A percentile compares a stretch with the other conserved stretches of the same genome.
Conservation (phyloP, 2,888 invertebrate genomes). For the Sminthurides aquaticus region DNA sequence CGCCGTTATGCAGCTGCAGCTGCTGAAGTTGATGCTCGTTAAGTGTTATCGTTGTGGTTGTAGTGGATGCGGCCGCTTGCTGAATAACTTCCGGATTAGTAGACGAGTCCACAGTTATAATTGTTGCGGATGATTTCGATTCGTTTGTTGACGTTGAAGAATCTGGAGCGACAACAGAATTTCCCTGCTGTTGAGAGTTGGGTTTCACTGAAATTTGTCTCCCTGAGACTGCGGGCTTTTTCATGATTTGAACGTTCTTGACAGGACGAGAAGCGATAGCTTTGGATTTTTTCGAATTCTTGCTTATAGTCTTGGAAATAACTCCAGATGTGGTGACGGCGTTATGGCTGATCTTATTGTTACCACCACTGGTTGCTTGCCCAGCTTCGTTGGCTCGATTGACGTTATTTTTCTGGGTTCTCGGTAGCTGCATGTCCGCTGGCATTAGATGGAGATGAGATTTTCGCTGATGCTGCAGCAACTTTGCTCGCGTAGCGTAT, state of each 20-base stretch:
- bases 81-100: neutral
- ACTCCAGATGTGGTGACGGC: neutral
- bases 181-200: neutral
- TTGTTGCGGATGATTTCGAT: neutral
- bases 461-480: slow-evolving; percentile 52
- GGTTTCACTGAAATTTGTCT: neutral
- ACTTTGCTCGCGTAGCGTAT: slow-evolving; percentile 62
- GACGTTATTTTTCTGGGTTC: slow-evolving; percentile 43
- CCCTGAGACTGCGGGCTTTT: neutral
- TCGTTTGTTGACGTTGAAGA: neutral
- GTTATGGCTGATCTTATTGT: no score
- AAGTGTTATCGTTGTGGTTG: slow-evolving; percentile 2
- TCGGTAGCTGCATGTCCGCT: slow-evolving; percentile 41
- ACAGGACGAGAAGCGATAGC: no score
- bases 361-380: no score
- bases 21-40: slow-evolving; percentile 16
- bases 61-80: neutral
- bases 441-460: slow-evolving; percentile 46
- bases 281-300: neutral
- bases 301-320: neutral
- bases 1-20: slow-evolving; percentile 8
- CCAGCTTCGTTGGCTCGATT: neutral
- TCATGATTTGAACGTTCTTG: neutral
- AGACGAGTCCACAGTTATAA: slow-evolving; percentile 9
- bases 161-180: neutral